Percentiles rank a stretch among this genome's conserved stretches.
Conservation (phyloP, 1,140 invertebrate species). For the Coboldia fuscipes region DNA sequence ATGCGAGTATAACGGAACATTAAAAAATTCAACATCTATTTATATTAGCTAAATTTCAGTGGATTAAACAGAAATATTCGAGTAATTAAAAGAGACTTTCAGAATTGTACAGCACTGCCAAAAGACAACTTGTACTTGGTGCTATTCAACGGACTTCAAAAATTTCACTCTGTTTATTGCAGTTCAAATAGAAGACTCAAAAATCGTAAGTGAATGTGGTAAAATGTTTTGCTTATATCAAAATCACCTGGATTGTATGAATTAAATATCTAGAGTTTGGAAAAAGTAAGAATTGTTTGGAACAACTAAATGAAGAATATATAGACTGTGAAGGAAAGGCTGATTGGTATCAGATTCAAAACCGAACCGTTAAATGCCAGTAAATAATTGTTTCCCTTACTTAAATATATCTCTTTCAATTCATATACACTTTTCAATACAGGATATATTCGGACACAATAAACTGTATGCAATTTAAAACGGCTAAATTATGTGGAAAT, state of each 20-base stretch:
- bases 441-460: conserved; percentile 8
- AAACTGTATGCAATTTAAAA: conserved; percentile 13
- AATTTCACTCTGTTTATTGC: conserved; percentile 11
- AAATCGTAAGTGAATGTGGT: background rate
- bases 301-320: conserved; percentile 14
- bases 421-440: conserved; percentile 9
- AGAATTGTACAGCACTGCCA: conserved; percentile 7
- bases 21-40: too few species aligned
- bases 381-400: too few species aligned
- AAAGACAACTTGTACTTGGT: conserved; percentile 13
- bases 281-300: conserved; percentile 8
- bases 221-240: background rate
- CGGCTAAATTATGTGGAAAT: conserved; percentile 13
- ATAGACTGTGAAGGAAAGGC: conserved; percentile 16
- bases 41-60: conserved; percentile 7
- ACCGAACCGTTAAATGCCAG: conserved; percentile 8
- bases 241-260: background rate
- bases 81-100: conserved; percentile 7
- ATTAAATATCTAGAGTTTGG: background rate
- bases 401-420: background rate
- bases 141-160: conserved; percentile 8
- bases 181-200: conserved; percentile 6
- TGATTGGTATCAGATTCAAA: conserved; percentile 16
- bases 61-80: conserved; percentile 9
- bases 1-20: too few species aligned